Conservation (phyloP, 2,113 vertebrate species). For the Lophotis ruficrista region DNA sequence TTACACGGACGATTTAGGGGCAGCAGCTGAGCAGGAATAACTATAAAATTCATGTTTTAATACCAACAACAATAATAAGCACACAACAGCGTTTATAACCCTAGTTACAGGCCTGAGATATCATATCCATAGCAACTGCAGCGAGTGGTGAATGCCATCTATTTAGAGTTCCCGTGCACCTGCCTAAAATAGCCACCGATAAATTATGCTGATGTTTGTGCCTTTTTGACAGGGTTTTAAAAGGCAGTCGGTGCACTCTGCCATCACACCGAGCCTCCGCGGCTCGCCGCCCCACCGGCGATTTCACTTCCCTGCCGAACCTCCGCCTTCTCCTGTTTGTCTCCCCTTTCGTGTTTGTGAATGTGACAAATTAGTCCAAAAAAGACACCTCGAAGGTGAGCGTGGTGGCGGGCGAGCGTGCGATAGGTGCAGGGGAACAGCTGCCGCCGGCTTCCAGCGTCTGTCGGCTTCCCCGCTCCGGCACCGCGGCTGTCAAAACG, state of each 20-base stretch:
- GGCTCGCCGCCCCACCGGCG: rapidly evolving
- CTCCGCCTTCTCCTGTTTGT: rapidly evolving
- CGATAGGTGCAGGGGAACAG: neutral
- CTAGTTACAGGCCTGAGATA: conserved; percentile 57
- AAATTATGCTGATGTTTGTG: conserved; percentile 61
- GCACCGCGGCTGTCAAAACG: neutral
- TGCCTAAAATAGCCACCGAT: conserved; percentile 63
- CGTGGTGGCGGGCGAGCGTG: neutral
- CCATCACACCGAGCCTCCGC: neutral
- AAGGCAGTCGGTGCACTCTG: neutral
- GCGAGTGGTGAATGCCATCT: conserved; percentile 49
- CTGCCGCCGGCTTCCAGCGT: neutral
- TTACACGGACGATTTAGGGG: conserved; percentile 45
- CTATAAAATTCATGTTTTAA: conserved; percentile 63
- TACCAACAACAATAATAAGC: conserved; percentile 63
- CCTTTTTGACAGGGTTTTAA: neutral
- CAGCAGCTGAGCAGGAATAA: conserved; percentile 34
- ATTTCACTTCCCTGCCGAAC: neutral
- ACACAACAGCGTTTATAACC: conserved; percentile 63
- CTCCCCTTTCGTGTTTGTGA: neutral
- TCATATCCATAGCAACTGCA: conserved; percentile 71
- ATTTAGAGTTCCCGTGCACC: conserved; percentile 66
- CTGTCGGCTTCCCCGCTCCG: neutral
- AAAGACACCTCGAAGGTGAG: neutral
- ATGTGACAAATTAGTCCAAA: neutral